These are phyloP conservation scores for Condylura cristata DNA, from an alignment of 2,113 vertebrate species.

Conservation along the genomic window DNA sequence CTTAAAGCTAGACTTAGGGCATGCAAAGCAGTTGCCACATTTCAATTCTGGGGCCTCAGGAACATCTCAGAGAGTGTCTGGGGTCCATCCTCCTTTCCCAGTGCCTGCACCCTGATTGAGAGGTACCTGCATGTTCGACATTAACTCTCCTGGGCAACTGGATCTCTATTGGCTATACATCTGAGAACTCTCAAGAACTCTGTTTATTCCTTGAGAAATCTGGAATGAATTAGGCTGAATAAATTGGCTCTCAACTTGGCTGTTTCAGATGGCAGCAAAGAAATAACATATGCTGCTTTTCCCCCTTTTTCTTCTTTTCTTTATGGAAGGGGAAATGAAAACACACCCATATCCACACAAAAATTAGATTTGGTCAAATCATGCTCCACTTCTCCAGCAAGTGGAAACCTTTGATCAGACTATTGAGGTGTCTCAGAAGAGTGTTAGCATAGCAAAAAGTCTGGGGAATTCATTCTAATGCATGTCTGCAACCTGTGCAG, in stretches of 20 bases:
- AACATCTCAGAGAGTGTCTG: not conserved
- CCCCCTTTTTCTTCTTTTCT: not conserved
- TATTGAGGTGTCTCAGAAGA: constrained; percentile 65
- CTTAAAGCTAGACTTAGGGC: not conserved
- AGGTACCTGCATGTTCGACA: constrained; percentile 58
- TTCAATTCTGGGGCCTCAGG: not conserved
- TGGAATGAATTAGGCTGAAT: constrained; percentile 78
- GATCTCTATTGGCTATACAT: constrained; percentile 74
- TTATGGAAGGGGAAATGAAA: constrained; percentile 75
- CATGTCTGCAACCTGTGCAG: not conserved
- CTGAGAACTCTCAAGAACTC: constrained; percentile 77
- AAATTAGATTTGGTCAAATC: constrained; percentile 73
- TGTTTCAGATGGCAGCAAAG: constrained; percentile 79
- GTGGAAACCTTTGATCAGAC: constrained; percentile 70
- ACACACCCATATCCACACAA: constrained; percentile 64
- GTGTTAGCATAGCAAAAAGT: constrained; percentile 30
- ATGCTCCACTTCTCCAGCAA: constrained; percentile 60
- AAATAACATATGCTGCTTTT: constrained; percentile 69
- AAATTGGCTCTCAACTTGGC: constrained; percentile 77
- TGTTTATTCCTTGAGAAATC: constrained; percentile 79
- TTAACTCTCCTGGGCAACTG: constrained; percentile 60
- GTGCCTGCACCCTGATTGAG: not conserved
- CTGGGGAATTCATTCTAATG: constrained; percentile 26
- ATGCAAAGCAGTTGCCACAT: constrained; percentile 18
- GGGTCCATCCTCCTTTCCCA: not conserved